Evolutionary conservation across 2,797 vertebrate genomes (phyloP).

Genomic region (Malurus leucopterus): DNA sequence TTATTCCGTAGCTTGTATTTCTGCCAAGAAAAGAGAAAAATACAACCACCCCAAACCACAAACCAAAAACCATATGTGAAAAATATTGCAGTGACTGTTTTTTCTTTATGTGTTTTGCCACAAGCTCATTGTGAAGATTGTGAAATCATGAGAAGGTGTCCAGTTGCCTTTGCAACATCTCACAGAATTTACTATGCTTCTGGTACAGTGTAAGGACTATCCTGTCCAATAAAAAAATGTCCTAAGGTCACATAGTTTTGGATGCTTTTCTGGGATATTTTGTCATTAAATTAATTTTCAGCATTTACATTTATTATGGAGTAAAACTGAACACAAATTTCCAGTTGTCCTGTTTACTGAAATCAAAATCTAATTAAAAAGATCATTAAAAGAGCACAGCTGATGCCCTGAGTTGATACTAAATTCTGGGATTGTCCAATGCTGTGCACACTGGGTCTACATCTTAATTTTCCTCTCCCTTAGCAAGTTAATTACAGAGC

Average conservation of each 20-base stretch:
- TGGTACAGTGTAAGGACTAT: not conserved
- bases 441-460: not conserved
- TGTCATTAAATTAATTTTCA: not conserved
- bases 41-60: not conserved
- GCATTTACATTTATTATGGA: not conserved
- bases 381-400: not conserved
- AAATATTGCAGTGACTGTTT: not conserved
- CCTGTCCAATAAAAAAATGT: not conserved
- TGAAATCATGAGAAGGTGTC: conserved; percentile 1
- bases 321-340: not conserved
- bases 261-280: not conserved
- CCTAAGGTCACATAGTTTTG: not conserved
- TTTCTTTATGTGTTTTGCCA: not conserved
- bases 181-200: not conserved
- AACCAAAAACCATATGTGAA: not conserved
- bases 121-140: not conserved
- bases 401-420: not conserved
- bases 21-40: not conserved
- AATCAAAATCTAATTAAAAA: not conserved
- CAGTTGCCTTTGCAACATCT: not conserved
- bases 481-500: not conserved
- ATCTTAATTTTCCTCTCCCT: not conserved
- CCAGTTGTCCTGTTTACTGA: not conserved
- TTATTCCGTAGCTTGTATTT: not conserved
- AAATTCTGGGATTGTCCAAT: not conserved